Conservation (phyloP, 2,888 invertebrate genomes). For the Ormyrus rosae region DNA sequence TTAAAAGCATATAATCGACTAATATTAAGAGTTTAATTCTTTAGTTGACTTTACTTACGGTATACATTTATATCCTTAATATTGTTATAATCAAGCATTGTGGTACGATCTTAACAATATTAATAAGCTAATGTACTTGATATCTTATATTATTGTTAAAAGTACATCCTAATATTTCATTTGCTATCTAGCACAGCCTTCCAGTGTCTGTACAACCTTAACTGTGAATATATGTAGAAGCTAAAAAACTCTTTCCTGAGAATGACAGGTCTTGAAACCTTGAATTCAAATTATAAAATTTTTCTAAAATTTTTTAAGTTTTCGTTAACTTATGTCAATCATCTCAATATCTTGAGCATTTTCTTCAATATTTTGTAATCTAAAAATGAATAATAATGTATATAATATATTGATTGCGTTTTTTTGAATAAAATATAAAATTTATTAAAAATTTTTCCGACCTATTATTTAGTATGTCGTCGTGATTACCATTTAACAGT, state of each 20-base stretch:
- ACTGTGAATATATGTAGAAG: background rate
- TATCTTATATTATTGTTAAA: background rate
- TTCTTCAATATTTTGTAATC: background rate
- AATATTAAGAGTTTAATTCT: too few relatives aligned
- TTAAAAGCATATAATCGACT: too few relatives aligned
- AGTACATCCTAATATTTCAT: constrained; percentile 1
- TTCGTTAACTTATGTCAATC: constrained; percentile 14
- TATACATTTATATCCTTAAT: background rate
- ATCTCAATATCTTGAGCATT: constrained; percentile 32
- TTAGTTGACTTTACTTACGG: too few relatives aligned
- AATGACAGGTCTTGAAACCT: background rate
- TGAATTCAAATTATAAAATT: background rate
- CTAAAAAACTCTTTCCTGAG: constrained; percentile 18
- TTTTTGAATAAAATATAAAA: background rate
- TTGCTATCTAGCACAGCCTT: constrained; percentile 23
- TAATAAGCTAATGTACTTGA: too few relatives aligned
- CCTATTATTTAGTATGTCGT: constrained; percentile 11
- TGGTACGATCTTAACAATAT: too few relatives aligned
- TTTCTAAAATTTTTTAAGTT: background rate
- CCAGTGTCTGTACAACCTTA: background rate
- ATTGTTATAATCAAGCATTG: background rate
- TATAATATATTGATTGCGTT: background rate
- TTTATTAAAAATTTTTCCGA: background rate
- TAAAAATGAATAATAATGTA: background rate
- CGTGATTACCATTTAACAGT: background rate